Evolutionary conservation across 2,113 vertebrate species (phyloP), one percentile per base, ranked within the genome.

Genomic region (Triplophysa siluroides): DNA sequence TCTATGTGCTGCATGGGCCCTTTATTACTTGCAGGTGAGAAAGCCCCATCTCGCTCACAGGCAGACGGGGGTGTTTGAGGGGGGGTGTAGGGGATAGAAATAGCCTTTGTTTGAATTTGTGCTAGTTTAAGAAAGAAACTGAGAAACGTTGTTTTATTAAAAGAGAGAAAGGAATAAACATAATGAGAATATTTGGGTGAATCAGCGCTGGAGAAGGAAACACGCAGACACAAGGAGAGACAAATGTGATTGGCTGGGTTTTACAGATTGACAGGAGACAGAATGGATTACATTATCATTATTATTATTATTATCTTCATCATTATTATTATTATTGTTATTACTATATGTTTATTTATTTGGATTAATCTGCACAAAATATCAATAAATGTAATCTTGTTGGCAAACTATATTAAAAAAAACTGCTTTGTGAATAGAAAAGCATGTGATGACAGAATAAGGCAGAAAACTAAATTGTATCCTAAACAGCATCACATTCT

Each of bases 11-110:
- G 54, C 16, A 16, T 18, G 86, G 85, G 83, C 84, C 41, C 87
- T 91, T 92, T 91, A 93, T 92, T 93, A 87, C 86, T 92, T 91
- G 90, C 92, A 93, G 92, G 90, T 93, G 92, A 90, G 90, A 91
- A 88, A 87, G 88, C 87, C 84, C 81, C 63, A 80, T 86, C 86
- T 90, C 78, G 78, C 84, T 88, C 80, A 52, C 85, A 89, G 88
- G 83, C 91, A 91, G 85, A 90, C 89, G 90, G 89, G 84, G 88
- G 90, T 90, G 85, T 85, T 79, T 9, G 47, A 29, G n/a, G 67
- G 13, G 62, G 63, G 16, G 7, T 13, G 18, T 21, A 56, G 52
- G 50, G 47, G 68, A 47, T 64, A 84, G 73, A 79, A 83, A 82
- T 63, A 80, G 73, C 78, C 80, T 90, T 91, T 89, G 87, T 91